phyloP scores from a whole-genome alignment of 1,140 invertebrate species.

The Euura lappo region DNA sequence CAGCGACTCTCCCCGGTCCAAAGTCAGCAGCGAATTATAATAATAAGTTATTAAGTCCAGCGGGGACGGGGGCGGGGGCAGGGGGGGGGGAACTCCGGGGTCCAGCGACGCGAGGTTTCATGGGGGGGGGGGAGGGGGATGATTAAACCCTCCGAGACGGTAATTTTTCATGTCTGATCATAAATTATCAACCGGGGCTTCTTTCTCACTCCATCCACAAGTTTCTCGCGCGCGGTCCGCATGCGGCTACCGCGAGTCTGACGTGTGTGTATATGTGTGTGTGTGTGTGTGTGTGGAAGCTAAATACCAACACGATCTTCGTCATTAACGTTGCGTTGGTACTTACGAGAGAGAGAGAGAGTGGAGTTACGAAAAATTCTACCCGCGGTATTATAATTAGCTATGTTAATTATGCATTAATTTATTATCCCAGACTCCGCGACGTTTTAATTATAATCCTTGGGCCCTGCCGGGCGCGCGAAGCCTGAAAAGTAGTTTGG shows the following conservation, averaged over 20 bases:
- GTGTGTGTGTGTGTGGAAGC: background rate
- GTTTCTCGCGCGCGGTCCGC: constrained; percentile 23
- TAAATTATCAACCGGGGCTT: constrained; percentile 50
- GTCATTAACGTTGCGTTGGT: constrained; percentile 11
- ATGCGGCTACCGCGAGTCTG: too few species aligned
- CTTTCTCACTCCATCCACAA: constrained; percentile 14
- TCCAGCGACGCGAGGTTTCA: constrained; percentile 13
- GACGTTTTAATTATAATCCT: constrained; percentile 60
- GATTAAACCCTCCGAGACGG: constrained; percentile 56
- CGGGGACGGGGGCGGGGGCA: constrained; percentile 5
- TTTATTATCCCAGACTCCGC: constrained; percentile 51
- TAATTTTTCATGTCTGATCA: constrained; percentile 60
- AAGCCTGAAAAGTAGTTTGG: constrained; percentile 53
- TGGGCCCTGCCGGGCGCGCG: constrained; percentile 33
- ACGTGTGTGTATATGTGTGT: too few species aligned
- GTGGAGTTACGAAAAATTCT: constrained; percentile 52
- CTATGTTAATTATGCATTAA: constrained; percentile 61
- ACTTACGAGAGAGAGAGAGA: constrained; percentile 1
- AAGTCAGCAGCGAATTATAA: constrained; percentile 35
- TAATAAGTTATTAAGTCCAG: constrained; percentile 50
- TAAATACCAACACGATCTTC: background rate
- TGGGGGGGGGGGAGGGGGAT: constrained; percentile 35
- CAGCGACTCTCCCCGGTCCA: background rate
- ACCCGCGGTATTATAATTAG: constrained; percentile 57
- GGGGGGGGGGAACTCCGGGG: constrained; percentile 14